Evolutionary conservation across 2,797 vertebrate species (phyloP), one percentile per base, ranked within the genome.

Genomic region (Perodicticus potto): DNA sequence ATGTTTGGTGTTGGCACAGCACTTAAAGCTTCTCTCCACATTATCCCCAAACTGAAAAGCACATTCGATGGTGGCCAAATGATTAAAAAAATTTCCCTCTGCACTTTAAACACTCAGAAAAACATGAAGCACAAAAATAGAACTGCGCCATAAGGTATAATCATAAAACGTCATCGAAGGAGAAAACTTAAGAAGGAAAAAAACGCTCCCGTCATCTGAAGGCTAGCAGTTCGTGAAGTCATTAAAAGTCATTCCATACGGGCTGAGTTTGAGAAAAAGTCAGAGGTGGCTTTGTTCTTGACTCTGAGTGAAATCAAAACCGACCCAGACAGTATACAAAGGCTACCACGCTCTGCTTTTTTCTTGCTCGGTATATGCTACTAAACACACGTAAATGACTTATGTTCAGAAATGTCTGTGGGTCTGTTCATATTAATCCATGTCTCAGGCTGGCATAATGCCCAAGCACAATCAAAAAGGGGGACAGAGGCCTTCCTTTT

Each of bases 1-100:
- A 87, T 96, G 95, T 98, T 98, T 98, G 98, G 98, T 95, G 92
- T 96, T 98, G 98, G 98, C 98, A 96, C 93, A 74, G 74, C 63
- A 1, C 96, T 95, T 74, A 96, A 96, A 93, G 59, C 96, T 94
- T 98, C 97, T 91, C 98, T 98, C 14, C 92, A 94, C 94, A 22
- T 82, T 98, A 97, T 95, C 97, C 97, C 83, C 96, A 97, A 98
- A 95, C 98, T 95, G 94, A 96, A 83, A 97, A 98, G 97, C 98
- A 97, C 97, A 96, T 96, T 96, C 97, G 96, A 92, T 92, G 6
- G 9, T 97, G 95, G 97, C 97, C 98, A 98, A 98, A 98, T 97
- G 96, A 97, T 98, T 97, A 95, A 96, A 97, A 97, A 97, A 89
- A 94, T 92, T 97, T 94, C 93, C 57, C 81, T 96, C 96, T 97